Evolutionary conservation across 2,888 invertebrate genomes (phyloP).

Genomic region (Entomobrya multifasciata): DNA sequence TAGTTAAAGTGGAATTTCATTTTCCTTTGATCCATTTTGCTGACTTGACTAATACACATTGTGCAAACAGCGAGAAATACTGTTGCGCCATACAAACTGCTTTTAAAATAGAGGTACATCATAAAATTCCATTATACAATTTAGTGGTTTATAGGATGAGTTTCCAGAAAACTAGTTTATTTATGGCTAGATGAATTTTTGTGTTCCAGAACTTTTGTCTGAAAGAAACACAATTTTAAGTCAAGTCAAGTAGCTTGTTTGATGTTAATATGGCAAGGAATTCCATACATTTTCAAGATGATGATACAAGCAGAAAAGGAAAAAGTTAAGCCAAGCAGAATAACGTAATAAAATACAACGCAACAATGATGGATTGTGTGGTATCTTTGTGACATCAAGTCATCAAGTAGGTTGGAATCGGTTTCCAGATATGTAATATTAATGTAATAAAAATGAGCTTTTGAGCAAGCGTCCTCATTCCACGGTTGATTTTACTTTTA

Average conservation of each 20-base stretch:
- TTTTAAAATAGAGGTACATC: too few relatives aligned
- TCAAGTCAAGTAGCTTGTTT: too few relatives aligned
- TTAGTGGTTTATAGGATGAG: background rate
- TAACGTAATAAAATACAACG: background rate
- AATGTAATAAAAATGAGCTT: slow-evolving; percentile 43
- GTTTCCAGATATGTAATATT: background rate
- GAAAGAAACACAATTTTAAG: background rate
- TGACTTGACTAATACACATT: too few relatives aligned
- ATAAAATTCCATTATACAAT: too few relatives aligned
- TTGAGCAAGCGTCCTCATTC: background rate
- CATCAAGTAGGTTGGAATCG: background rate
- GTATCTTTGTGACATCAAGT: slow-evolving; percentile 34
- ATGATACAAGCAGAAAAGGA: background rate
- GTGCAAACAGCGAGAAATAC: too few relatives aligned
- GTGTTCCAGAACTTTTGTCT: background rate
- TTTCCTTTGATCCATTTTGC: too few relatives aligned
- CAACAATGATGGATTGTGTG: slow-evolving; percentile 39
- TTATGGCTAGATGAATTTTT: too few relatives aligned
- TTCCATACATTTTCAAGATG: too few relatives aligned
- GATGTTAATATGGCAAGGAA: too few relatives aligned
- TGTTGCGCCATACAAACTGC: too few relatives aligned
- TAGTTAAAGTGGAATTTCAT: too few relatives aligned
- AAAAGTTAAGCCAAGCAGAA: background rate
- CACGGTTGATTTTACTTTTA: slow-evolving; percentile 13
- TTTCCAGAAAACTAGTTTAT: background rate